These are phyloP conservation scores for Orchesellides sinensis DNA, from an alignment of 2,888 invertebrate genomes.

Conservation along the genomic window DNA sequence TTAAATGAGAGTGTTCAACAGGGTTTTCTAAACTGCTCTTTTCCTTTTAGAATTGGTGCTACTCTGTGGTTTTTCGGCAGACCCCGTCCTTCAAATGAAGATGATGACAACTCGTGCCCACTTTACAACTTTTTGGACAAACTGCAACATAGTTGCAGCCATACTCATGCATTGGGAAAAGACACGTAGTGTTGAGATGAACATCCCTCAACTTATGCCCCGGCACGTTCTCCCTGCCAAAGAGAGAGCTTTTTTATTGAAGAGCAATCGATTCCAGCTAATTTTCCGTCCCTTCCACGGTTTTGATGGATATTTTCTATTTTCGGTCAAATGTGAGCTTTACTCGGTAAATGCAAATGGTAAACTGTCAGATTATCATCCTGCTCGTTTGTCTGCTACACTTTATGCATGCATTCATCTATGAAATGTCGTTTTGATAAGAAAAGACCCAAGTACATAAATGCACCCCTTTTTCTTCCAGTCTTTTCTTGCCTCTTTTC, in stretches of 20 bases:
- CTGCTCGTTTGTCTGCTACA: too few relatives aligned
- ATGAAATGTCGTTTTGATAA: too few relatives aligned
- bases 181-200: background rate
- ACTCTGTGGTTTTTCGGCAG: constrained; percentile 43
- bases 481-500: constrained; percentile 23
- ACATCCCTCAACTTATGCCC: constrained; percentile 34
- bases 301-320: too few relatives aligned
- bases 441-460: too few relatives aligned
- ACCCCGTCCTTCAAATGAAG: constrained; percentile 25
- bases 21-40: constrained; percentile 20
- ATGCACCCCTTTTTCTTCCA: background rate
- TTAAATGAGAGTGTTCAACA: constrained; percentile 9
- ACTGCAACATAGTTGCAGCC: background rate
- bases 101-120: constrained; percentile 10
- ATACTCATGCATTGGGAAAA: background rate
- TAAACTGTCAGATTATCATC: too few relatives aligned
- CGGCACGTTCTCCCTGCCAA: too few relatives aligned
- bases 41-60: constrained; percentile 48
- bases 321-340: too few relatives aligned
- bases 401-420: too few relatives aligned
- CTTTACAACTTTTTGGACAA: too few relatives aligned
- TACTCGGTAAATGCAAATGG: too few relatives aligned
- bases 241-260: constrained; percentile 24
- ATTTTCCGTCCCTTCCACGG: too few relatives aligned
- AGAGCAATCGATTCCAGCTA: constrained; percentile 44